Evolutionary conservation across 2,113 vertebrate genomes (phyloP), one percentile per base, ranked within the genome.

Genomic region (Tichodroma muraria): DNA sequence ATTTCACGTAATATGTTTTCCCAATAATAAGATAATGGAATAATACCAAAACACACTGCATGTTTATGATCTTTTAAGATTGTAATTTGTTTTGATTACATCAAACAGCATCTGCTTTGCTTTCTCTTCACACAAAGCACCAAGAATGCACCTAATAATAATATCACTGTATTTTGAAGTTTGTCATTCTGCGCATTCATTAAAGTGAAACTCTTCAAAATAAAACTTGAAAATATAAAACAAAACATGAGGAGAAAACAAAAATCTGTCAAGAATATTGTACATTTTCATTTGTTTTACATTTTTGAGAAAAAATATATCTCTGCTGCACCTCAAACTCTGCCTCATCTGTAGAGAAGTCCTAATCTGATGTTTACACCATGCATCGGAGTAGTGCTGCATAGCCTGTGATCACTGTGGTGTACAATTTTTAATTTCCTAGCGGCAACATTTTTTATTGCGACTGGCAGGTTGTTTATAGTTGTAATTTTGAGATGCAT

Each of bases 61-160:
- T 84, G 61, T 90, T 95, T 94, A 84, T 88, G 71, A 90, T 86
- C 61, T 91, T 94, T 96, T 83, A 94, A 90, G 90, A 84, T 15
- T 45, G 33, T 8, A 70, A 76, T 90, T 96, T 93, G 69, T 95
- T 97, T 94, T 94, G 95, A 89, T 95, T 96, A 89, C 50, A 84
- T 89, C 47, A 91, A 95, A 93, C 78, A 97, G 9, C 93, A 96
- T 95, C 91, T 97, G 93, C 13, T 95, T 56, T 72, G 72, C 59
- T 94, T 95, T 88, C 28, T 80, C 12, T 81, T 79, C 66, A 92
- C 45, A 61, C 78, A 94, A 94, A 95, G 38, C 64, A 94, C 23
- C 31, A 83, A 59, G 76, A 85, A 80, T 65, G 23, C 49, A 75
- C 59, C 59, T 90, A 96, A 87, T 82, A 85, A 78, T 65, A 77